Base-by-base conservation (phyloP, 2,888 invertebrate species). In the Phaonia tiefii region DNA sequence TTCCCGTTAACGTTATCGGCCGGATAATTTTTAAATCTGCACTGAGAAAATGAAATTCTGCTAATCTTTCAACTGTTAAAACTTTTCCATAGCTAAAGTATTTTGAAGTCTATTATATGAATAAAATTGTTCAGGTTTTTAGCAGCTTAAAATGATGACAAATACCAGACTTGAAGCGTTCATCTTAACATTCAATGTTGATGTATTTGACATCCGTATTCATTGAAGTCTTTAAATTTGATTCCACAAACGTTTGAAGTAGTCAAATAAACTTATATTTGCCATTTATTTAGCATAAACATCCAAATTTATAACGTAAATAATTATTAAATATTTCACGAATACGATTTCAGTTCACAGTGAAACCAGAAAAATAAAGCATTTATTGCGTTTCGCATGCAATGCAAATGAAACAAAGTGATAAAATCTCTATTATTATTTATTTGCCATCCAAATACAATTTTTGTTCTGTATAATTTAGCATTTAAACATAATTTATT, bases 401-500 rank as follows among this genome's bases (percentile, higher is more conserved):
- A 46, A 46, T 2, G 3, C 8, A n/a, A n/a, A 46, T 15, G 8
- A 17, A 15, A 46, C n/a, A 17, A n/a, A 46, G 46, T 46, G n/a
- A 15, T 15, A 5, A 3, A n/a, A 46, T 4, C 4, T 46, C 31
- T 3, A 46, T 4, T 4, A 25, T 13, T 22, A 54, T 22, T 22
- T 25, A 22, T 22, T 15, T 3, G 22, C 25, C 20, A 54, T 49
- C 49, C 17, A 25, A 25, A 13, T 25, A 11, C 17, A 54, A 54
- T 4, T 25, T 49, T 49, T 2, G 1, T 31, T 4, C 42, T 70
- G 31, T 70, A 76, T 65, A 76, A 73, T 76, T 56, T 25, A 44
- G 56, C 69, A 76, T 51, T 76, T 74, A 58, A 76, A 76, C 80
- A 80, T 76, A 58, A 80, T 80, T 80, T 80, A 76, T 76, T 70